A percentile compares a stretch with the other conserved stretches of the same genome.
phyloP scores from a whole-genome alignment of 2,888 invertebrate genomes.

The Tetramorium bicarinatum region DNA sequence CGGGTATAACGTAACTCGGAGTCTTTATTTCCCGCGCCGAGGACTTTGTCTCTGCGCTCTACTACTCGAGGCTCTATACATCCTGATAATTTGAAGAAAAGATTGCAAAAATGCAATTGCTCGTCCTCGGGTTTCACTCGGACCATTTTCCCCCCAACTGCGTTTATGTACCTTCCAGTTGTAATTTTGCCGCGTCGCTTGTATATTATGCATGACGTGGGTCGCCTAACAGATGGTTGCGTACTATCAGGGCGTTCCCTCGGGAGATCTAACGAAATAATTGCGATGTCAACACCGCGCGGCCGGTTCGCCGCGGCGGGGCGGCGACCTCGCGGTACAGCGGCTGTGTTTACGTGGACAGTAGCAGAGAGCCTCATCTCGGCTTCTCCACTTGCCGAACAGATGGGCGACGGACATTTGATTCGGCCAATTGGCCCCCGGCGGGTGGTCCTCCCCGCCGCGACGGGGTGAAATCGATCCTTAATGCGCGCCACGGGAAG shows the following conservation, averaged over 20 bases:
- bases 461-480: slow-evolving; percentile 57
- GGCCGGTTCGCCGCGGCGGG: slow-evolving; percentile 8
- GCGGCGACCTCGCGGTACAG: slow-evolving; percentile 1
- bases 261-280: slow-evolving; percentile 71
- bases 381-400: slow-evolving; percentile 59
- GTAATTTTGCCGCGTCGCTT: neutral
- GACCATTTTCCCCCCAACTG: neutral
- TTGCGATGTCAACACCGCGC: slow-evolving; percentile 71
- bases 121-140: slow-evolving; percentile 38
- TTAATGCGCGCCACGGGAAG: slow-evolving; percentile 42
- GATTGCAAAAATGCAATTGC: neutral
- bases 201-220: neutral
- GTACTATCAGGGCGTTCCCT: slow-evolving; percentile 53
- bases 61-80: neutral
- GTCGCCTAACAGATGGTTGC: slow-evolving; percentile 36
- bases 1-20: neutral
- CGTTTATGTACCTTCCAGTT: slow-evolving; percentile 39
- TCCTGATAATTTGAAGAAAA: neutral
- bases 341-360: slow-evolving; percentile 10
- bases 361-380: neutral
- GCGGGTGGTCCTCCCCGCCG: slow-evolving; percentile 70
- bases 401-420: slow-evolving; percentile 76
- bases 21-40: neutral
- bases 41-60: neutral
- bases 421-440: slow-evolving; percentile 78